Evolutionary conservation across 1,140 invertebrate genomes (phyloP), one percentile per base, ranked within the genome.

Genomic region (Drosophila melanogaster): DNA sequence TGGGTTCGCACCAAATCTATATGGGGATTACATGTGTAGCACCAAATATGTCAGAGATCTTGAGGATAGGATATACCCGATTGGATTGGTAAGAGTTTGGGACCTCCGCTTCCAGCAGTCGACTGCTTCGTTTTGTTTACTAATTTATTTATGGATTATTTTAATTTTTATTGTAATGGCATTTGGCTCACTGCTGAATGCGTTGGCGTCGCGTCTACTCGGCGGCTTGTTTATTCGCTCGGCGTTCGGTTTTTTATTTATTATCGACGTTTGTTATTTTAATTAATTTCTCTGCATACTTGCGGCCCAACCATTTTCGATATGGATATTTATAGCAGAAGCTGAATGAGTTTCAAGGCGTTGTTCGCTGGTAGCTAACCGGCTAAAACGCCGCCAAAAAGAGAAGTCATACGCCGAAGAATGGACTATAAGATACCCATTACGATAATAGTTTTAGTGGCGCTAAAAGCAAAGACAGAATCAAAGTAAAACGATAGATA

Each of bases 61-160:
- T 56, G 33, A 57, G 64, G 66, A 33, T 30, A 30, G 41, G 22
- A 56, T 35, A 41, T 24, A 69, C 66, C 66, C 66, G 40, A 70
- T 47, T 24, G 64, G 49, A n/a, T 17, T 69, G 55, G 66, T 56
- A 47, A 49, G 17, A 53, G 35, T 7, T 65, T 14, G 64, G 64
- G 33, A 44, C 15, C 35, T 44, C 15, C 33, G 11, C 24, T 33
- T 49, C 30, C 38, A 26, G 33, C 15, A 11, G 43, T 51, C 14
- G 5, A 72, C 46, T 46, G 40, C 46, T 76, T 70, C 76, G 67
- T 74, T 77, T 60, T 75, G 64, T 67, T 77, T 70, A 60, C 67
- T 81, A 85, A 85, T 81, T 85, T 86, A 85, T 85, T 85, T 81
- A 86, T 77, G 81, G 73, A 85, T 81, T 79, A 76, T 76, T 87